phyloP scores from a whole-genome alignment of 2,113 vertebrate species.

The Odobenus rosmarus region DNA sequence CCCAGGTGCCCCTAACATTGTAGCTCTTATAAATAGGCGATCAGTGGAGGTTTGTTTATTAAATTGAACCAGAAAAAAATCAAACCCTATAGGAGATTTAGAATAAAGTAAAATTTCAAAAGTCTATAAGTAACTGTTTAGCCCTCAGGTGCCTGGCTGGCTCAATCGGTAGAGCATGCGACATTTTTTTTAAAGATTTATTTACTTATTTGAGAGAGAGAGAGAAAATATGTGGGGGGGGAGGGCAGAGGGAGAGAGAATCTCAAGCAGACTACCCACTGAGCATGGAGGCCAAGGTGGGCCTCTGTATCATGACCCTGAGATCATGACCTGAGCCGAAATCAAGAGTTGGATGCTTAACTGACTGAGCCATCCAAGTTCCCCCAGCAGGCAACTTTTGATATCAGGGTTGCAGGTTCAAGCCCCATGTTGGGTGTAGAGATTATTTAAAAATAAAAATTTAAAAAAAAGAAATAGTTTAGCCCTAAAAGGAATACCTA shows the following conservation, averaged over 20 bases:
- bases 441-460: background rate
- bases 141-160: background rate
- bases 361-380: background rate
- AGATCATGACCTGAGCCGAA: background rate
- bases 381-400: background rate
- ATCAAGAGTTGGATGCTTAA: background rate
- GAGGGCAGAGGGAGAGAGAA: background rate
- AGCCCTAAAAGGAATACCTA: background rate
- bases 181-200: background rate
- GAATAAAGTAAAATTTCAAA: conserved; percentile 53
- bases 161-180: background rate
- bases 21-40: background rate
- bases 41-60: conserved; percentile 32
- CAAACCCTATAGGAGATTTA: background rate
- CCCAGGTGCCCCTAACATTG: background rate
- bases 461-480: background rate
- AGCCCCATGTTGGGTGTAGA: background rate
- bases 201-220: background rate
- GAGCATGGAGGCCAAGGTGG: background rate
- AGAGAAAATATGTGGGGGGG: background rate
- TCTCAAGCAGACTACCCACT: background rate
- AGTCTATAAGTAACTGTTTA: conserved; percentile 1
- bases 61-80: conserved; percentile 35
- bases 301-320: background rate
- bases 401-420: background rate